Evolutionary conservation across 2,113 vertebrate genomes (phyloP).

Genomic region (Atlantisia rogersi): DNA sequence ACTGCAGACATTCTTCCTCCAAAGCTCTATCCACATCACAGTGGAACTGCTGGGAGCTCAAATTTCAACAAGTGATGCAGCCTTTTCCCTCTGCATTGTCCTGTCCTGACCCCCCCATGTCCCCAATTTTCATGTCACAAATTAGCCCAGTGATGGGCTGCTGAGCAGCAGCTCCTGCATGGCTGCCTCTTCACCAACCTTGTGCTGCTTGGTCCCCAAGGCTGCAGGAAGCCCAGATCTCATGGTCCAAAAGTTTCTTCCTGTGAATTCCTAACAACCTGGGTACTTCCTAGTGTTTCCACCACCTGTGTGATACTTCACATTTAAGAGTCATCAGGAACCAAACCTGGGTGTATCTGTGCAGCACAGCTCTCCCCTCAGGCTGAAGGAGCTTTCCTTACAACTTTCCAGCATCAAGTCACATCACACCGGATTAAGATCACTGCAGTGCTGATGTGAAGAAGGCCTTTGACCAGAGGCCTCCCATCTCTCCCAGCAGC

Average conservation of each 20-base stretch:
- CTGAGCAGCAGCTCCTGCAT: background rate
- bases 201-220: background rate
- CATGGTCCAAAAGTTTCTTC: background rate
- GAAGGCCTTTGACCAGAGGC: background rate
- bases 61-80: background rate
- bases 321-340: background rate
- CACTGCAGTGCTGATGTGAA: accelerated
- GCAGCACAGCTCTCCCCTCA: background rate
- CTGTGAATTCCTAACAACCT: background rate
- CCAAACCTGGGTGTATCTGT: background rate
- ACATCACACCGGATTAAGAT: background rate
- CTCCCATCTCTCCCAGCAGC: background rate
- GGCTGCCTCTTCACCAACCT: background rate
- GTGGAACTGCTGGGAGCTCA: background rate
- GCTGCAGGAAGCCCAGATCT: background rate
- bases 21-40: background rate
- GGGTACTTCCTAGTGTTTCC: background rate
- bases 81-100: background rate
- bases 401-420: background rate
- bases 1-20: background rate
- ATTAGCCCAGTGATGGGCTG: background rate
- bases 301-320: background rate
- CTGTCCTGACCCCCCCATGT: background rate
- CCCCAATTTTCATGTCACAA: background rate
- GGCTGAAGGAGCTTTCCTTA: background rate